These are phyloP conservation scores for cattle (Bos taurus) DNA, from an alignment of 2,113 vertebrate genomes.

Conservation along the genomic window ARS-UCD2.0 NC_037334.1:87260501-87261000, in stretches of 20 bases:
- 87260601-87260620: not conserved
- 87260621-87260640: not conserved
- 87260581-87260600: not conserved
- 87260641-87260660: not conserved
- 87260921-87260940: conserved; percentile 1
- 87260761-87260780: not conserved
- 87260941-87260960: not conserved
- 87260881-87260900: conserved; percentile 31
- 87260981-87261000: not conserved
- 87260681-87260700: not conserved
- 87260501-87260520: not conserved
- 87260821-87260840: not conserved
- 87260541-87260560: not conserved
- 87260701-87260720: not conserved
- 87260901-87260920: not conserved
- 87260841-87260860: not conserved
- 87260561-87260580: not conserved
- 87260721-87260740: not conserved
- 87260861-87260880: not conserved
- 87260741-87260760: conserved; percentile 44
- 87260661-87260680: not conserved
- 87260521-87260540: not conserved
- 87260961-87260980: not conserved
- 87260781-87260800: not conserved
- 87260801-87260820: conserved; percentile 25